A percentile compares a stretch with the other conserved stretches of the same genome.
These are phyloP conservation scores for cat (Felis catus) DNA, from an alignment of 2,113 vertebrate genomes.

Conservation along the genomic window DNA sequence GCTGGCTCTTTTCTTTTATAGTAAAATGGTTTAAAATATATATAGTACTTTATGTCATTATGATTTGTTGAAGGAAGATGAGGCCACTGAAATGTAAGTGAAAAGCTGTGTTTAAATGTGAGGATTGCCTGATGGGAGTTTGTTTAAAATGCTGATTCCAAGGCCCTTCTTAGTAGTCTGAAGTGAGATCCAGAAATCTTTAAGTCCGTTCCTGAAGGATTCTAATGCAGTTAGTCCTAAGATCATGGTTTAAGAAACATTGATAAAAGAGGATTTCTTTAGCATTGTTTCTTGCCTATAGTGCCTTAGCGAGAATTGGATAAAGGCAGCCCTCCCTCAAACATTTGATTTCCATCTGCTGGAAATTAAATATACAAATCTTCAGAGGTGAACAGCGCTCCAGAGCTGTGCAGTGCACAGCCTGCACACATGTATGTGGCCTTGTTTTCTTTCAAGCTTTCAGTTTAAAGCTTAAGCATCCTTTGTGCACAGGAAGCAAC, in stretches of 20 bases:
- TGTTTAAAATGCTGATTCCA: not conserved
- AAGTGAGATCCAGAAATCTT: not conserved
- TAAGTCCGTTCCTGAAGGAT: not conserved
- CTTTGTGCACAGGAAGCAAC: conserved; percentile 47
- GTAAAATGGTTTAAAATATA: not conserved
- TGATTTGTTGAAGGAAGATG: not conserved
- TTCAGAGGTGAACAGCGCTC: not conserved
- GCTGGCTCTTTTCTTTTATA: not conserved
- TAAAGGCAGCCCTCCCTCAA: not conserved
- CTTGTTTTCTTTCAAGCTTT: conserved; percentile 44
- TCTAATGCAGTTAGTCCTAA: not conserved
- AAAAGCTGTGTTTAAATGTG: not conserved
- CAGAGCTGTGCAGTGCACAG: not conserved
- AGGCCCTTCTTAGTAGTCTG: not conserved
- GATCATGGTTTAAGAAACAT: not conserved
- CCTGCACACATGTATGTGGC: not conserved
- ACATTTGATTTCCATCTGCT: not conserved
- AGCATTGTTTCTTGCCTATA: not conserved
- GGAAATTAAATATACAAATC: not conserved
- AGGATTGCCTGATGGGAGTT: not conserved
- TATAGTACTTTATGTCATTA: not conserved
- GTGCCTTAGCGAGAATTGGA: not conserved
- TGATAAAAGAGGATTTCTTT: not conserved
- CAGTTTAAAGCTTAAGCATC: not conserved
- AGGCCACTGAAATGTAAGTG: not conserved